Conservation (phyloP, 2,113 vertebrate genomes). For the Orientallactaga bullata region DNA sequence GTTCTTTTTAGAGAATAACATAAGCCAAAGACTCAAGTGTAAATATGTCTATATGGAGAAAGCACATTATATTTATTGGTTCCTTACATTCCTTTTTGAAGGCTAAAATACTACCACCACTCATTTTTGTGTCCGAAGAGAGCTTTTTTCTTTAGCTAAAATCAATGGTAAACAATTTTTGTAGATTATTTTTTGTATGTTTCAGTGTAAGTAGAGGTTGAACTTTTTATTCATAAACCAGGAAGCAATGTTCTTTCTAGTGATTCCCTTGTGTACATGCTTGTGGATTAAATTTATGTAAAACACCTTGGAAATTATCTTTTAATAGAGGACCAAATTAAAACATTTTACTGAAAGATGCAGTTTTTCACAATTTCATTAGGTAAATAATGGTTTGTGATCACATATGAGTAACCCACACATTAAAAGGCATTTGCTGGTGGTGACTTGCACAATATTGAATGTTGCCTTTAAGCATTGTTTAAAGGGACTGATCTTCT, state of each 20-base stretch:
- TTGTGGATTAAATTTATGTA: conserved; percentile 89
- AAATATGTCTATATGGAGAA: conserved; percentile 99
- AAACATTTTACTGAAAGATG: conserved; percentile 85
- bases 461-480: conserved; percentile 70
- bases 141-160: conserved; percentile 90
- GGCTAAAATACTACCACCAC: conserved; percentile 92
- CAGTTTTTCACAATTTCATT: conserved; percentile 85
- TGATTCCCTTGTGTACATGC: conserved; percentile 90
- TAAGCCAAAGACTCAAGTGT: conserved; percentile 99
- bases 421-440: conserved; percentile 72
- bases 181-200: conserved; percentile 95
- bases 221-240: conserved; percentile 91
- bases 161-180: conserved; percentile 92
- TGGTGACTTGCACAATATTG: conserved; percentile 77
- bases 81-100: conserved; percentile 96
- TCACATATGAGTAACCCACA: conserved; percentile 74
- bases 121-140: conserved; percentile 86
- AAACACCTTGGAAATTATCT: conserved; percentile 86
- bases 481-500: conserved; percentile 74
- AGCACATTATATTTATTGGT: conserved; percentile 99
- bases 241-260: conserved; percentile 89
- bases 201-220: conserved; percentile 92
- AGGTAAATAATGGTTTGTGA: conserved; percentile 77
- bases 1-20: conserved; percentile 93
- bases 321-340: conserved; percentile 86